Base-by-base conservation (phyloP, 2,113 vertebrate species). In the Phoxinus phoxinus region DNA sequence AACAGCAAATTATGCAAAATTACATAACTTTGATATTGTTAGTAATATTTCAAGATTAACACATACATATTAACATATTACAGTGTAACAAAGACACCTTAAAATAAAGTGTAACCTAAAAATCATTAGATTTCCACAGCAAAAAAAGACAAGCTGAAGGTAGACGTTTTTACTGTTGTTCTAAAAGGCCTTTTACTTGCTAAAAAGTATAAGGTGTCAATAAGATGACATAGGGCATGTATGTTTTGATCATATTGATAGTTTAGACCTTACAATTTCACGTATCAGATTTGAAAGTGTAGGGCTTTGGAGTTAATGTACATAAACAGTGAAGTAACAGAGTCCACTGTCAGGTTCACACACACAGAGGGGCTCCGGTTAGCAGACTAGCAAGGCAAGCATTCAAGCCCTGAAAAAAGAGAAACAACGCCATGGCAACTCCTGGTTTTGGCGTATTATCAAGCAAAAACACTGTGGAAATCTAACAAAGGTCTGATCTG, bases 271-370 rank as follows among this genome's bases (percentile, higher is more conserved):
- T 65, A 30, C 1, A 19, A 19, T 6, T 7, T 6, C 11, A 63
- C 11, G 25, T 27, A 63, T 15, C 11, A 19, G 13, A 17, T 17
- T 32, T 8, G 13, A 65, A 8, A 17, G 13, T 3, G 63, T 9
- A 7, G 30, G 30, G 0, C 6, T 67, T 67, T 19, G 17, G 63
- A 15, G 63, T 32, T 65, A 65, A 67, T 56, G 53, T 9, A 56
- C 6, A 9, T 56, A 56, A 8, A 56, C 27, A 17, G 13, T 61
- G 58, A 25, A 3, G 53, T 58, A 5, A 17, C 46, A 56, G 72
- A 37, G 77, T 86, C 51, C 85, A 69, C 35, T 35, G 73, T 48
- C 46, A 77, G 46, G 21, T 67, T n/a, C 65, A 51, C 6, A 35
- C 65, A 51, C 6, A 35, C 37, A 44, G 35, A 46, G 6, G 19